These are phyloP conservation scores for Drosophila falleni DNA, from an alignment of 2,888 invertebrate species.

Conservation along the genomic window DNA sequence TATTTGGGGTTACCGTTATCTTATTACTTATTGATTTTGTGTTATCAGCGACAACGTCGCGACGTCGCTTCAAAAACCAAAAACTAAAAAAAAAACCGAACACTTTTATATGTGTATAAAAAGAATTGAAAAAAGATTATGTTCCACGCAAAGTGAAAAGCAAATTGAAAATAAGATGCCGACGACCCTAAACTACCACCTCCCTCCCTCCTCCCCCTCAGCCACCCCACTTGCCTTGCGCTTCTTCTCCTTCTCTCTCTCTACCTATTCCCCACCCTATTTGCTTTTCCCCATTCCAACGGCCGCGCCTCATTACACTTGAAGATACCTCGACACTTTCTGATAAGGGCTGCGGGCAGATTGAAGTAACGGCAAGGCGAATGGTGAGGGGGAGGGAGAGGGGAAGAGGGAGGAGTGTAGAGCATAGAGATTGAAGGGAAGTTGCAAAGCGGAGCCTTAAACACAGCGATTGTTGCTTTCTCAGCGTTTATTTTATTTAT, in stretches of 20 bases:
- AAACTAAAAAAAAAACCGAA: constrained; percentile 4
- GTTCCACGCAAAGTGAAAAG: constrained; percentile 51
- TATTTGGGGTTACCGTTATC: constrained; percentile 75
- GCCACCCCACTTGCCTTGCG: fast-evolving
- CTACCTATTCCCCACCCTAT: neutral
- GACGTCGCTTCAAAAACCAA: constrained; percentile 31
- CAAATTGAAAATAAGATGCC: constrained; percentile 68
- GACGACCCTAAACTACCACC: constrained; percentile 37
- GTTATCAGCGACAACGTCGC: constrained; percentile 62
- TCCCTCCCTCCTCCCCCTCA: fast-evolving
- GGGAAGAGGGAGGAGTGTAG: neutral
- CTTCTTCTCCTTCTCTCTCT: neutral
- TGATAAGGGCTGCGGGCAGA: constrained; percentile 45
- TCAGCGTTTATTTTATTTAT: constrained; percentile 30
- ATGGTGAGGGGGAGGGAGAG: neutral
- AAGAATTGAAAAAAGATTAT: constrained; percentile 39
- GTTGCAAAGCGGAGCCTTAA: neutral
- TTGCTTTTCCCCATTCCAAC: constrained; percentile 26
- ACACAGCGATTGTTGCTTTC: constrained; percentile 51
- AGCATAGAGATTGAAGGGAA: neutral
- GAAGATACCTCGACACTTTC: constrained; percentile 45
- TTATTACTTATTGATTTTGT: constrained; percentile 77
- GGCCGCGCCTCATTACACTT: constrained; percentile 62
- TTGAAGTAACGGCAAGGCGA: neutral
- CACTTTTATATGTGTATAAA: neutral